phyloP scores from a whole-genome alignment of 1,140 invertebrate species.

The Bacillus rossius region DNA sequence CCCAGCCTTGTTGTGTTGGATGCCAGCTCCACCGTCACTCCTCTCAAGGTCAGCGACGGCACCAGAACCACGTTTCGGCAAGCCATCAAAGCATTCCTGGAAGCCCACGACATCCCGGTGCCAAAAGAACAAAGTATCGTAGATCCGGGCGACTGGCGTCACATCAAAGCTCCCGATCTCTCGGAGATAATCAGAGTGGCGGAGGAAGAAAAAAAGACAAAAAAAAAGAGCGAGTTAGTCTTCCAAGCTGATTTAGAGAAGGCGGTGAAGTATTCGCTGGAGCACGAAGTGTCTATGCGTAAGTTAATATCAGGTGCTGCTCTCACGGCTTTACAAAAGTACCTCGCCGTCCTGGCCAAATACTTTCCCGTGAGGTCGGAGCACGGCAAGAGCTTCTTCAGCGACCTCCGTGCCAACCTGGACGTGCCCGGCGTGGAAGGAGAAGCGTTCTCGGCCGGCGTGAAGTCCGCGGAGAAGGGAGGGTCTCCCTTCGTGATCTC shows the following conservation, averaged over 20 bases:
- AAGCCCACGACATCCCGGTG: constrained; percentile 37
- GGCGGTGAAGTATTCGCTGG: constrained; percentile 69
- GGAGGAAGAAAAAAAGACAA: constrained; percentile 23
- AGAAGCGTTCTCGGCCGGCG: constrained; percentile 47
- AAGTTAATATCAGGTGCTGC: constrained; percentile 62
- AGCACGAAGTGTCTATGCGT: constrained; percentile 69
- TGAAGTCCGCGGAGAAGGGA: constrained; percentile 46
- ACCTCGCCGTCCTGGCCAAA: constrained; percentile 59
- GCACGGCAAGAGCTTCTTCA: neutral
- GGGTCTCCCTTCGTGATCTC: constrained; percentile 50
- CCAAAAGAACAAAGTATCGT: constrained; percentile 11
- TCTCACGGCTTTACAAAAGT: constrained; percentile 64
- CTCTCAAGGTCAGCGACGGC: constrained; percentile 8
- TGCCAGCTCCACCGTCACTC: constrained; percentile 24
- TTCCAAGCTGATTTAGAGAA: constrained; percentile 85
- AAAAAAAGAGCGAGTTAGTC: constrained; percentile 42
- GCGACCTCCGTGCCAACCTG: neutral
- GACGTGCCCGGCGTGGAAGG: constrained; percentile 45
- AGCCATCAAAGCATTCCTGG: constrained; percentile 43
- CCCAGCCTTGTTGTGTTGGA: constrained; percentile 47
- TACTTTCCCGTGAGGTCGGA: constrained; percentile 59
- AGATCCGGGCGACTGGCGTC: neutral
- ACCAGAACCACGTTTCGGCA: constrained; percentile 35
- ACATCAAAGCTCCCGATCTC: constrained; percentile 26
- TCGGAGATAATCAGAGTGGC: constrained; percentile 26